Base-by-base conservation (phyloP, 2,888 invertebrate genomes). In the Tenthredo amoena region DNA sequence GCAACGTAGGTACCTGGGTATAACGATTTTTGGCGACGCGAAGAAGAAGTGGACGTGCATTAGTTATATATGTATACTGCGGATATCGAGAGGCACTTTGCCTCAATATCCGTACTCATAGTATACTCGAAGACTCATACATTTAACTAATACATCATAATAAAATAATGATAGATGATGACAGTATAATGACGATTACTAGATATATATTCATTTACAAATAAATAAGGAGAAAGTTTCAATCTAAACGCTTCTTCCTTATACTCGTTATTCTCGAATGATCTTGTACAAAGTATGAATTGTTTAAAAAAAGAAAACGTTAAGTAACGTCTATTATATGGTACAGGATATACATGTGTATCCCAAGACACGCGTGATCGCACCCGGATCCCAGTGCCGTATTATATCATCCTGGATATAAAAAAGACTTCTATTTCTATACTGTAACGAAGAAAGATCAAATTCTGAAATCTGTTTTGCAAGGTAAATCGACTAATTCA, bases 361-460 rank as follows among this genome's bases (percentile, higher is more conserved):
- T n/a, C n/a, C 55, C 1, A n/a, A 62, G 79, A 81, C 62, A 81
- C 79, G 62, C 79, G 62, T 40, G 37, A 81, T 62, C 79, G 79
- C 40, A 81, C 62, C 40, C 58, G 31, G 10, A 62, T n/a, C 34
- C 18, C 79, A 81, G 62, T 37, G 58, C 79, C 62, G 58, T 81
- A 37, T 12, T 6, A 34, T 1, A 43, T 43, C 6, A 68, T 1
- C 18, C 55, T 55, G n/a, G 1, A 55, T 55, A 55, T 6, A 18
- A n/a, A 55, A 55, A 55, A n/a, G 7, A 6, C 18, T n/a, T 55
- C 7, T n/a, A 10, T n/a, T 18, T 5, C 18, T 1, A 18, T 50
- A 6, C 15, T 15, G 47, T 4, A 18, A 50, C 18, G 4, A 50
- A 18, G 3, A 55, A 55, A 55, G 5, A n/a, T 18, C 5, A 50